phyloP scores from a whole-genome alignment of 2,888 invertebrate genomes.

The Cylindroiulus punctatus region DNA sequence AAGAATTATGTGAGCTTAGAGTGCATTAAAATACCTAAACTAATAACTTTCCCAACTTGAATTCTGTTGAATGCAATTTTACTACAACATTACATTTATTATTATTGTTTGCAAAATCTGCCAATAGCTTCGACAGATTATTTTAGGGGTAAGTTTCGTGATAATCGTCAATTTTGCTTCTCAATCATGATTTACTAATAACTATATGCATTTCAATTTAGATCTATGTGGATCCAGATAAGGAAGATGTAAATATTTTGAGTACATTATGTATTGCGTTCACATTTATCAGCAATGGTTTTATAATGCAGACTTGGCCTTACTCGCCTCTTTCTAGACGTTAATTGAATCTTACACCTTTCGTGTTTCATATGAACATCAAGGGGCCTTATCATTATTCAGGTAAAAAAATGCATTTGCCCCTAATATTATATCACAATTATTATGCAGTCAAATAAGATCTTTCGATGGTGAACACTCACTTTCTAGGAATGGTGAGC shows the following conservation, averaged over 20 bases:
- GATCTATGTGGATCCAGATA: conserved; percentile 21
- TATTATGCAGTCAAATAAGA: background rate
- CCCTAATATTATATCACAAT: conserved; percentile 59
- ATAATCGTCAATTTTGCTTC: background rate
- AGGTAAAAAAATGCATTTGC: background rate
- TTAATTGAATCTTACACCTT: conserved; percentile 64
- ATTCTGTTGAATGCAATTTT: background rate
- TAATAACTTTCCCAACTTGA: background rate
- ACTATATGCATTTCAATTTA: conserved; percentile 37
- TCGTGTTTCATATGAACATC: conserved; percentile 64
- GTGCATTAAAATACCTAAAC: background rate
- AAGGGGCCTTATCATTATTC: conserved; percentile 3
- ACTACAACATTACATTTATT: conserved; percentile 48
- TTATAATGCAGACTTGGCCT: background rate
- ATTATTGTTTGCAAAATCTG: conserved; percentile 37
- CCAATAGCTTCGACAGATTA: conserved; percentile 55
- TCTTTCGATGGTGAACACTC: background rate
- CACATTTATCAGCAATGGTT: too few species aligned
- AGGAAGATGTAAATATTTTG: conserved; percentile 31
- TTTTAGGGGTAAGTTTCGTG: conserved; percentile 57
- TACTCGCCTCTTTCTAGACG: conserved; percentile 60
- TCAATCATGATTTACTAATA: background rate
- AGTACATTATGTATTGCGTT: too few species aligned
- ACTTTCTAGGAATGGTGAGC: background rate
- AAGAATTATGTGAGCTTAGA: conserved; percentile 67